These are phyloP conservation scores for Dipodomys spectabilis DNA, from an alignment of 2,113 vertebrate species.

Conservation along the genomic window DNA sequence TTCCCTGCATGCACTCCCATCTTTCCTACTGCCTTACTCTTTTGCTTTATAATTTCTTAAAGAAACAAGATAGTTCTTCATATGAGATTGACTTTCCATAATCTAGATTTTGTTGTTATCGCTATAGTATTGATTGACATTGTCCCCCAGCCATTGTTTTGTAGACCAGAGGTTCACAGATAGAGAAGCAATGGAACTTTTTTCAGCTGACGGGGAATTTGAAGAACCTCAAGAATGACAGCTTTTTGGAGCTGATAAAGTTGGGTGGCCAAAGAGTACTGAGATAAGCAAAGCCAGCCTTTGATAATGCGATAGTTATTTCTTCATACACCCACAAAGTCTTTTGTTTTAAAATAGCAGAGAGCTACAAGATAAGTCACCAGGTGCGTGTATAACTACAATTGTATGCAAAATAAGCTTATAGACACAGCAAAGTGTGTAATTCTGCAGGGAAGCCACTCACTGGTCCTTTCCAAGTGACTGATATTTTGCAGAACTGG, in stretches of 20 bases:
- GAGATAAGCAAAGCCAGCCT: background rate
- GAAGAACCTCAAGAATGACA: background rate
- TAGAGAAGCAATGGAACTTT: background rate
- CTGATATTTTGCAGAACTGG: background rate
- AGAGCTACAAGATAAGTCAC: background rate
- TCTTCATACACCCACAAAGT: background rate
- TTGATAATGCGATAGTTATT: background rate
- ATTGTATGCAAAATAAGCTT: background rate
- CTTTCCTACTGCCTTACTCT: background rate
- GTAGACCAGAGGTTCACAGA: background rate
- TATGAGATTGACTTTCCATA: background rate
- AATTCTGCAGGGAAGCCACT: background rate
- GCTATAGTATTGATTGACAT: background rate
- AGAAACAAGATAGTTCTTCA: background rate
- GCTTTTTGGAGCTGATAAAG: background rate
- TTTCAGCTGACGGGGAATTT: background rate
- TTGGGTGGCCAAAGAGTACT: background rate
- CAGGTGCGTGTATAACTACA: background rate
- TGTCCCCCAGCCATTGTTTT: background rate
- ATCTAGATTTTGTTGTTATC: constrained; percentile 16
- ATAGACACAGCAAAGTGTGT: background rate
- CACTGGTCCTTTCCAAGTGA: background rate
- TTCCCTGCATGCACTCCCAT: too few relatives aligned
- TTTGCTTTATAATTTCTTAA: constrained; percentile 28
- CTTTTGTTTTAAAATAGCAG: background rate